A percentile compares a stretch with the other conserved stretches of the same genome.
Evolutionary conservation across 2,113 vertebrate genomes (phyloP).

Genomic region (Pollachius pollachius): DNA sequence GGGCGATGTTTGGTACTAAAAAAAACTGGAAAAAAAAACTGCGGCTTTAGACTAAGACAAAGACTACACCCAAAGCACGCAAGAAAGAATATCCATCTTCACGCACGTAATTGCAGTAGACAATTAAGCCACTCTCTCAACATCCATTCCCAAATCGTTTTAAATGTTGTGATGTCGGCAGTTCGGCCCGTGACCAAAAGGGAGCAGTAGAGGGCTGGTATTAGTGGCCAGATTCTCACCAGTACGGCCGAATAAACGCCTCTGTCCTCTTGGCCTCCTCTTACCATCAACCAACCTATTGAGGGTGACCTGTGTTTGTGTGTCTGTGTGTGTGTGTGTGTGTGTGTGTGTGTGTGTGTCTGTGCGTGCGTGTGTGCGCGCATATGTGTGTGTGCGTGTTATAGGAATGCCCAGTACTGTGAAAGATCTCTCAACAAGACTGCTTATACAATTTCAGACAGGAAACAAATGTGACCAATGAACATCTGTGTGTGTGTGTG

Average conservation of each 20-base stretch:
- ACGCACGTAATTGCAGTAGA: too few species aligned
- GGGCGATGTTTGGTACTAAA: neutral
- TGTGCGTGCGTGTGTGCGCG: slow-evolving; percentile 12
- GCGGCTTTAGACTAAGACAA: slow-evolving; percentile 33
- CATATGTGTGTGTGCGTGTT: slow-evolving; percentile 10
- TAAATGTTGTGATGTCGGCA: neutral
- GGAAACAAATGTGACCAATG: slow-evolving; percentile 43
- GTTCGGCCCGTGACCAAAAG: slow-evolving; percentile 52
- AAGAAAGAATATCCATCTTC: neutral
- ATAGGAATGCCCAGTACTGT: slow-evolving; percentile 33
- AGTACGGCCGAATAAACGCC: neutral
- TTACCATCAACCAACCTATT: neutral
- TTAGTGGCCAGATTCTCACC: neutral
- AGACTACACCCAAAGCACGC: slow-evolving; percentile 4
- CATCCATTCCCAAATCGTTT: neutral
- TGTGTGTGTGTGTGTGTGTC: slow-evolving; percentile 9
- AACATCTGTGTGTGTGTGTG: slow-evolving; percentile 30
- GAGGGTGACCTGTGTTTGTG: neutral
- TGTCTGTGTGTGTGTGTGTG: slow-evolving; percentile 7
- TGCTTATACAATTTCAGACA: slow-evolving; percentile 34
- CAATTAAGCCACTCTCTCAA: neutral
- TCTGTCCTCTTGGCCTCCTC: slow-evolving; percentile 22
- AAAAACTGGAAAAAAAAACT: slow-evolving; percentile 50
- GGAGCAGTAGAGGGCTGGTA: slow-evolving; percentile 60
- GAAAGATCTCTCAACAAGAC: slow-evolving; percentile 59